phyloP scores from a whole-genome alignment of 2,888 invertebrate genomes.

The Drosophila atroscutellata region DNA sequence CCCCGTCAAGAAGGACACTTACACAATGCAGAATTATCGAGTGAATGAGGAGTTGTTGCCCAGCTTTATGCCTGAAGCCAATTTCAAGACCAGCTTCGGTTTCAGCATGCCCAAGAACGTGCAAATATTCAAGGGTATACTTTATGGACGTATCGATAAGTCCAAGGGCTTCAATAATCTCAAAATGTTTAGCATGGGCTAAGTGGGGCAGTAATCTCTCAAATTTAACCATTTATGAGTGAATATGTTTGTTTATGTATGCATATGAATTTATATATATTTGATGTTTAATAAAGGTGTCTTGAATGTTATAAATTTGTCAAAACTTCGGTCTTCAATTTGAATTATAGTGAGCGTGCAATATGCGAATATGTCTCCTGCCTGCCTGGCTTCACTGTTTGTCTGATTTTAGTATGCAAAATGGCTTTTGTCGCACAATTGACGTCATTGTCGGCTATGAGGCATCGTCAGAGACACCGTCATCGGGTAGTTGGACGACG shows the following conservation, averaged over 20 bases:
- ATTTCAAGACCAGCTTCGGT: conserved; percentile 58
- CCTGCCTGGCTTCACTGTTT: conserved; percentile 26
- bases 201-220: neutral
- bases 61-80: conserved; percentile 79
- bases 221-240: neutral
- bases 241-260: neutral
- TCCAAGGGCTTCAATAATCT: conserved; percentile 83
- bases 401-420: conserved; percentile 78
- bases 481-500: conserved; percentile 39
- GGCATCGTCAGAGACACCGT: conserved; percentile 44
- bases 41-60: conserved; percentile 82
- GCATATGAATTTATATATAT: neutral
- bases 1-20: conserved; percentile 75
- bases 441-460: conserved; percentile 64
- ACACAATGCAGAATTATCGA: conserved; percentile 69
- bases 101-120: conserved; percentile 47
- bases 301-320: conserved; percentile 48
- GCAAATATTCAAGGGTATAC: conserved; percentile 61
- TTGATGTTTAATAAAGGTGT: conserved; percentile 38
- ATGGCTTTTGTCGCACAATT: conserved; percentile 72
- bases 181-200: conserved; percentile 82
- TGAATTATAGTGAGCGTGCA: conserved; percentile 42
- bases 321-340: conserved; percentile 45
- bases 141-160: conserved; percentile 79
- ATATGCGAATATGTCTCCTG: conserved; percentile 23